Base-by-base conservation (phyloP, 2,888 invertebrate genomes). In the Lissocephala sabroskyi region DNA sequence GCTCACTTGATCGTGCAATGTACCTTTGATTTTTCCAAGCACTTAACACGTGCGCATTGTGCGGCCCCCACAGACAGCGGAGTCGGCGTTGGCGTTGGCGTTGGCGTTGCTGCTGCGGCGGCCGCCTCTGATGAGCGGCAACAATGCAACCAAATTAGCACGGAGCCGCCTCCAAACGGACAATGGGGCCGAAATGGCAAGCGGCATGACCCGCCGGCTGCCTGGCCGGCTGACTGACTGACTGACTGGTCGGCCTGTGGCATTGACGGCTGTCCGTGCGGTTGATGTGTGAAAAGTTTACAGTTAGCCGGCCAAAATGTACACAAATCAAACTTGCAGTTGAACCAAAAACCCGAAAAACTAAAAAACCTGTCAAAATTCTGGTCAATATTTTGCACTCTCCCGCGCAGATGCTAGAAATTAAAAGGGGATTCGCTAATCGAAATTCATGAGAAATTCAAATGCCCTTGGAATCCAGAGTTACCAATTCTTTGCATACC, bases 1-100 rank as follows among this genome's bases (percentile, higher is more conserved):
- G 79, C 77, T 79, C 79, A 82, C 79, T 79, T 79, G 73, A 79
- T 75, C 82, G 82, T 79, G 65, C 79, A 82, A 81, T 68, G 82
- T 81, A 79, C 79, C 71, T 80, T 75, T 75, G 66, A 78, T 65
- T 65, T 64, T 68, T 67, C 65, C 65, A 70, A 65, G 73, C 80
- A 79, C 79, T 79, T 81, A 64, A 78, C 79, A 79, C 79, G 79
- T 79, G 68, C 70, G 54, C 56, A 56, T 48, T 55, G 49, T 43
- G 52, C 29, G 39, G 26, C 37, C 9, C 11, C 37, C 18, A 32
- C 41, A 28, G 56, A 32, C 14, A n/a, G n/a, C n/a, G n/a, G n/a
- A n/a, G n/a, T n/a, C n/a, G n/a, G n/a, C n/a, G n/a, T n/a, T n/a
- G n/a, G n/a, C n/a, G n/a, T n/a, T n/a, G n/a, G n/a, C n/a, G n/a